phyloP scores from a whole-genome alignment of 2,113 vertebrate genomes.

The Pelobates fuscus region DNA sequence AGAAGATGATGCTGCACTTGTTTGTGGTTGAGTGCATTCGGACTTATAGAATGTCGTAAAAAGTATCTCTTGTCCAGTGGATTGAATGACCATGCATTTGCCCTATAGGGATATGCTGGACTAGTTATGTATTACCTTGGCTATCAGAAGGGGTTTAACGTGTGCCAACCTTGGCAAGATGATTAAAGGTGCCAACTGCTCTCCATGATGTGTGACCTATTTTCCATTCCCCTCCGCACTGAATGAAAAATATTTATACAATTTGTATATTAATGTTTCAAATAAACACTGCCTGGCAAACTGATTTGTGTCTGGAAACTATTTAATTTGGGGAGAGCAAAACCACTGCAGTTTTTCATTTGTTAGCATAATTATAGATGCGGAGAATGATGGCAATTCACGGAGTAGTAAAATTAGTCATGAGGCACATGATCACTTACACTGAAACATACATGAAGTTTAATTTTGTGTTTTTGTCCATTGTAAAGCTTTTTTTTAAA shows the following conservation, averaged over 20 bases:
- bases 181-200: background rate
- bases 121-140: background rate
- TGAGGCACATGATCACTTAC: too few relatives aligned
- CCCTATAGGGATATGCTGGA: background rate
- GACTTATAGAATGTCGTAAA: background rate
- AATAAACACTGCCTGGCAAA: conserved; percentile 34
- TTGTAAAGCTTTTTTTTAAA: too few relatives aligned
- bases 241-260: conserved; percentile 39
- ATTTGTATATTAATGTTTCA: conserved; percentile 15
- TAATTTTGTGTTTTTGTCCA: too few relatives aligned
- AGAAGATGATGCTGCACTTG: too few relatives aligned
- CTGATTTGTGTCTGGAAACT: background rate
- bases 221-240: conserved; percentile 13
- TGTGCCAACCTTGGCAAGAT: background rate
- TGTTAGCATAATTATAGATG: too few relatives aligned
- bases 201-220: background rate
- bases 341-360: too few relatives aligned
- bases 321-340: too few relatives aligned
- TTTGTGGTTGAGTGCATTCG: too few relatives aligned
- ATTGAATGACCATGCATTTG: background rate
- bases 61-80: background rate
- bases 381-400: too few relatives aligned
- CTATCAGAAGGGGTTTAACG: background rate
- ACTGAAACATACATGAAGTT: too few relatives aligned
- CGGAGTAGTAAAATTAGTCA: too few relatives aligned